Conservation (phyloP, 2,797 vertebrate genomes). For the Alcedo atthis region DNA sequence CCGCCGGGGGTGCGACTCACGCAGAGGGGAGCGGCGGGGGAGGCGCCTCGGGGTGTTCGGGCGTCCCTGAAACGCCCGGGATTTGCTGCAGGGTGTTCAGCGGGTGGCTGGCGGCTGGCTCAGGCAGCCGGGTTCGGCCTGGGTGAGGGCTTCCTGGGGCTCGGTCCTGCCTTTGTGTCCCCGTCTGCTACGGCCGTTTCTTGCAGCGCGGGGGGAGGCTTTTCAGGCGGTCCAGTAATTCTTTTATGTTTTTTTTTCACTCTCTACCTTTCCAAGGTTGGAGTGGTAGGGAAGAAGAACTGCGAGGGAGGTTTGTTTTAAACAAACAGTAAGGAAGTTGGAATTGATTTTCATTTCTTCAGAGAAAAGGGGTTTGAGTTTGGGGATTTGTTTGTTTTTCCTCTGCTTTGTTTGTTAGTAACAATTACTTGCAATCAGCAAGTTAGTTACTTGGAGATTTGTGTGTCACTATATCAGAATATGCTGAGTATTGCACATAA, state of each 20-base stretch:
- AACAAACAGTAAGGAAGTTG: not conserved
- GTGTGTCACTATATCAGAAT: not conserved
- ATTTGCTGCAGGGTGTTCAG: too few relatives aligned
- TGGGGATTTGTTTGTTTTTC: rapidly evolving
- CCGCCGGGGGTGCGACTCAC: too few relatives aligned
- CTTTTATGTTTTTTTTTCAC: rapidly evolving
- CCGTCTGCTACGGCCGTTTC: not conserved
- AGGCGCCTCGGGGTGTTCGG: too few relatives aligned
- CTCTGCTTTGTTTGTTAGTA: not conserved
- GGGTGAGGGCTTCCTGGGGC: rapidly evolving
- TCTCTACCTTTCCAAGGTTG: rapidly evolving
- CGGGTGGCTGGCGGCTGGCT: too few relatives aligned
- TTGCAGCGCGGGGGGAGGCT: not conserved
- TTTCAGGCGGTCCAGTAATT: not conserved
- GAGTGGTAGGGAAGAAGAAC: not conserved
- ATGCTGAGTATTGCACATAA: too few relatives aligned
- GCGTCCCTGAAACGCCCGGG: too few relatives aligned
- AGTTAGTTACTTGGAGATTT: not conserved
- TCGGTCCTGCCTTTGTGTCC: not conserved
- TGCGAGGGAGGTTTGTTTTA: not conserved
- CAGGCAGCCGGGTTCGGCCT: not conserved
- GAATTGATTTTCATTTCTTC: not conserved
- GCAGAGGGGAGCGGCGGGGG: not conserved
- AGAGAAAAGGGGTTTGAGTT: not conserved
- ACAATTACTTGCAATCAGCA: not conserved